Percentiles rank a stretch among this genome's conserved stretches.
phyloP scores from a whole-genome alignment of 2,113 vertebrate genomes.

The Catharus bicknelli region DNA sequence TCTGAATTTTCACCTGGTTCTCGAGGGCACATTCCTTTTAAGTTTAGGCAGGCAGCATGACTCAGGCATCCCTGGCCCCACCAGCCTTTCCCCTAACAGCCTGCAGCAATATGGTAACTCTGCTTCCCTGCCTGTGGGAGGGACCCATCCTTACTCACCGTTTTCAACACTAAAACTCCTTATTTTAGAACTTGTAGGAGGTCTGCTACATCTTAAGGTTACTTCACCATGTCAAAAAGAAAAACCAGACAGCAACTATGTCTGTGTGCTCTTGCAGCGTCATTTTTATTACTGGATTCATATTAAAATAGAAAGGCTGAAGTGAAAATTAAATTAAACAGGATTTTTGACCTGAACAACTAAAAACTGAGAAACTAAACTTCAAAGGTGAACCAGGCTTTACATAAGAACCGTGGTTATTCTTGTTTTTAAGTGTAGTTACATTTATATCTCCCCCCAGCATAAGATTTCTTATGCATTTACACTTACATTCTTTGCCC shows the following conservation, averaged over 20 bases:
- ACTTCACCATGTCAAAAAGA: not conserved
- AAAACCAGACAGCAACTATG: not conserved
- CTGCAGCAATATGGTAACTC: fast-evolving
- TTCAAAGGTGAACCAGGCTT: not conserved
- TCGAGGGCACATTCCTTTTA: not conserved
- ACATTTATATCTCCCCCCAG: not conserved
- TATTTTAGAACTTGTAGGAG: not conserved
- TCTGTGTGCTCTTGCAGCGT: not conserved
- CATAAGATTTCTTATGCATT: not conserved
- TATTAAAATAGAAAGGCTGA: not conserved
- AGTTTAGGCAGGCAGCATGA: not conserved
- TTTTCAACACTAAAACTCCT: not conserved
- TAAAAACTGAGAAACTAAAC: not conserved
- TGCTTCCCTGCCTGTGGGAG: not conserved
- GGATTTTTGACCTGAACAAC: not conserved
- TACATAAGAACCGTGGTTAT: not conserved
- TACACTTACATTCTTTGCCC: slow-evolving; percentile 91
- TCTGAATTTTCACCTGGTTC: not conserved
- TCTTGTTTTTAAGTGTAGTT: not conserved
- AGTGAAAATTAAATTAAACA: not conserved
- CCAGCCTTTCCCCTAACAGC: not conserved
- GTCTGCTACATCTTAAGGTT: not conserved
- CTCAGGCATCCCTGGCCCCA: not conserved
- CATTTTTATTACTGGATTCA: not conserved
- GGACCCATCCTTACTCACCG: not conserved